Conservation (phyloP, 1,140 invertebrate species). For the Zophobas atratus region DNA sequence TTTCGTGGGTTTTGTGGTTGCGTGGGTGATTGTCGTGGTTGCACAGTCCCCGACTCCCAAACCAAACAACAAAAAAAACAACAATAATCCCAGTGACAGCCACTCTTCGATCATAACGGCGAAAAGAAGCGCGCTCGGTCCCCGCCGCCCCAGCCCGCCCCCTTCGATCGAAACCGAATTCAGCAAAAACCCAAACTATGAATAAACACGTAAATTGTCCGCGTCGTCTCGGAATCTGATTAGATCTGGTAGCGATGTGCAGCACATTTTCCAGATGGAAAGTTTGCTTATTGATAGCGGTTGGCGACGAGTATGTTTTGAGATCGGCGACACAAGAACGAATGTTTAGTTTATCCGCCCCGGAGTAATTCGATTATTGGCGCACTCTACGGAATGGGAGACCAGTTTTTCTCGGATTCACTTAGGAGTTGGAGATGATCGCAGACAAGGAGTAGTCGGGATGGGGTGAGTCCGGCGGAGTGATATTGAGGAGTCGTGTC, state of each 20-base stretch:
- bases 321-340: constrained; percentile 57
- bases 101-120: too few species aligned
- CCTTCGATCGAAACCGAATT: too few species aligned
- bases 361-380: constrained; percentile 58
- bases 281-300: constrained; percentile 58
- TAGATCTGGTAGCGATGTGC: constrained; percentile 52
- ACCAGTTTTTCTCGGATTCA: constrained; percentile 44
- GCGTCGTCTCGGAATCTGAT: constrained; percentile 51
- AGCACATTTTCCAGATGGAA: constrained; percentile 57
- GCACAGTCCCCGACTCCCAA: too few species aligned
- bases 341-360: constrained; percentile 58
- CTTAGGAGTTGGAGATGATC: constrained; percentile 17
- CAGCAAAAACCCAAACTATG: constrained; percentile 1
- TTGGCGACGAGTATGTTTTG: constrained; percentile 56
- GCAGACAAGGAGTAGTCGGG: too few species aligned
- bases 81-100: too few species aligned
- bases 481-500: too few species aligned
- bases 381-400: constrained; percentile 48
- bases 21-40: too few species aligned
- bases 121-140: too few species aligned
- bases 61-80: too few species aligned
- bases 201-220: constrained; percentile 41
- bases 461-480: too few species aligned
- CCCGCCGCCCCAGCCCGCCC: too few species aligned
- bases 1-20: too few species aligned